Evolutionary conservation across 2,113 vertebrate genomes (phyloP).

Genomic region (Leucosticte australis): DNA sequence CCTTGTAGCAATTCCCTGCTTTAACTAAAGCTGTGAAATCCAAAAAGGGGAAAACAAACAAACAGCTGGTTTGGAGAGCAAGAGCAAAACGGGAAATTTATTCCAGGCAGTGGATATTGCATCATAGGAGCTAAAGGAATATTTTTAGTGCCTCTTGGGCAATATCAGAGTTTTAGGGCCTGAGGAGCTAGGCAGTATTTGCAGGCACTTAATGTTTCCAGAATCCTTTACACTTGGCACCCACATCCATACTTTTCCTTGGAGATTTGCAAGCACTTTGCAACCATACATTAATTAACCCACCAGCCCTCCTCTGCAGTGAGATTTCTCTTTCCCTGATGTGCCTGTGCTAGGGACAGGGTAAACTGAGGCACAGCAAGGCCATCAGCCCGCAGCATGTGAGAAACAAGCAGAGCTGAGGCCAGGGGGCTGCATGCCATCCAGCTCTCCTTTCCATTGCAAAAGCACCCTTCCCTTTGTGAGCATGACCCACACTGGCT

Average conservation of each 20-base stretch:
- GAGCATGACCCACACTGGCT: background rate
- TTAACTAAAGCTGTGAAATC: background rate
- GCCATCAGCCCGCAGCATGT: background rate
- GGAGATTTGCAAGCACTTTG: background rate
- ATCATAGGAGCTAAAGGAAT: background rate
- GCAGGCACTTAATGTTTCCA: background rate
- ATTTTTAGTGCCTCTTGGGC: conserved; percentile 11
- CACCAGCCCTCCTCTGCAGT: background rate
- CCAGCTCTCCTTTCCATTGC: background rate
- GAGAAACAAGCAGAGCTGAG: background rate
- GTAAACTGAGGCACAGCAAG: background rate
- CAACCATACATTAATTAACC: background rate
- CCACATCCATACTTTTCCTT: background rate
- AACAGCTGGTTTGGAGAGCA: conserved; percentile 51
- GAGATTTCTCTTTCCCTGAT: background rate
- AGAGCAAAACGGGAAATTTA: background rate
- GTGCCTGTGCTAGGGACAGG: background rate
- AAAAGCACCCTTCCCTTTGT: background rate
- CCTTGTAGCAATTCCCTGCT: background rate
- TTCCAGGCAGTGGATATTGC: conserved; percentile 3
- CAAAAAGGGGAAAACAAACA: conserved; percentile 43
- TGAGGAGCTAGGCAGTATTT: background rate
- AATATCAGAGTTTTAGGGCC: background rate
- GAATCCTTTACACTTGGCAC: conserved; percentile 20
- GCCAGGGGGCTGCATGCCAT: fast-evolving